These are phyloP conservation scores for roundworm (Caenorhabditis elegans) DNA, from an alignment of 1,140 invertebrate genomes.

Conservation along the genomic window DNA sequence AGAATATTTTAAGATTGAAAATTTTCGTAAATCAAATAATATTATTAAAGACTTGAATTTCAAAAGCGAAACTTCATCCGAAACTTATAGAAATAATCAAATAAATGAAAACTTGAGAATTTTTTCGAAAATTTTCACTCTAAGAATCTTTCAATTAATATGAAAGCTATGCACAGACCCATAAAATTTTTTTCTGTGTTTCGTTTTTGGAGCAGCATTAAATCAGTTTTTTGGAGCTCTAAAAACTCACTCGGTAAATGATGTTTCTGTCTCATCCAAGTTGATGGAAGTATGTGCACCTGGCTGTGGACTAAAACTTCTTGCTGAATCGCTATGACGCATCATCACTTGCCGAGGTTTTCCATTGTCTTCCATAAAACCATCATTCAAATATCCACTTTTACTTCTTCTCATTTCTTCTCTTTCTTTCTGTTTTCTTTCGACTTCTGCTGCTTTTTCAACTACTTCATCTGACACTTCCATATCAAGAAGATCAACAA, in stretches of 20 bases:
- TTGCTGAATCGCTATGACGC: conserved; percentile 29
- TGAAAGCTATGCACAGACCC: too few species aligned
- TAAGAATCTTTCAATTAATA: too few species aligned
- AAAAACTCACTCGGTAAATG: conserved; percentile 40
- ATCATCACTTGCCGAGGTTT: conserved; percentile 23
- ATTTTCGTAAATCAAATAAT: too few species aligned
- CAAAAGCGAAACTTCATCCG: too few species aligned
- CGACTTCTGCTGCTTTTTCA: conserved; percentile 96
- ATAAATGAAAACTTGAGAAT: too few species aligned
- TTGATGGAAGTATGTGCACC: not conserved
- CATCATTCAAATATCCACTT: conserved; percentile 52
- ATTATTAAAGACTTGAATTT: too few species aligned
- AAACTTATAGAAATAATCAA: too few species aligned
- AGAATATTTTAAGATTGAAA: too few species aligned
- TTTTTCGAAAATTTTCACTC: too few species aligned
- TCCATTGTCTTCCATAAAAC: conserved; percentile 49
- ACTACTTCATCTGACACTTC: conserved; percentile 82
- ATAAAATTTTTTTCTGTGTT: too few species aligned
- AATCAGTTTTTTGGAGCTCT: not conserved
- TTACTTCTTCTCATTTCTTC: conserved; percentile 35
- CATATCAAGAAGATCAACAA: conserved; percentile 61
- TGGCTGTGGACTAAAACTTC: not conserved
- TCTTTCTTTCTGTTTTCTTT: conserved; percentile 91
- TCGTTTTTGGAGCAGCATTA: too few species aligned
- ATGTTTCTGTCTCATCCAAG: conserved; percentile 43